Evolutionary conservation across 2,888 invertebrate genomes (phyloP).

Genomic region (Agrotis segetum): DNA sequence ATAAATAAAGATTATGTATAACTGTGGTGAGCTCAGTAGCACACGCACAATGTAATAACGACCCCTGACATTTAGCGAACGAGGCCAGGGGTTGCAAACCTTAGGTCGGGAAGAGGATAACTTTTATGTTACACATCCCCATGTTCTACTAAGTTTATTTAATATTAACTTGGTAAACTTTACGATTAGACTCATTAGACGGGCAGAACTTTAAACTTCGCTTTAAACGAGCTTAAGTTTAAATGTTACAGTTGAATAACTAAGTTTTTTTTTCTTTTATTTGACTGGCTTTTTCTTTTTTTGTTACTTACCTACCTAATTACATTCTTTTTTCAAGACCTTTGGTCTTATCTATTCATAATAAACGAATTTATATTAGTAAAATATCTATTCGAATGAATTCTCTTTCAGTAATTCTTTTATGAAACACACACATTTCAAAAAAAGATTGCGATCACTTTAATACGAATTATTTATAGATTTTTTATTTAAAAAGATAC

Average conservation of each 20-base stretch:
- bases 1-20: slow-evolving; percentile 48
- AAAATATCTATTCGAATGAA: no score
- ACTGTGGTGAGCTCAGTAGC: slow-evolving; percentile 29
- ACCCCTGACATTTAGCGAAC: slow-evolving; percentile 61
- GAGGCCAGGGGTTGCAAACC: slow-evolving; percentile 46
- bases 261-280: neutral
- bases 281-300: neutral
- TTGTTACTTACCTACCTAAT: no score
- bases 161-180: slow-evolving; percentile 44
- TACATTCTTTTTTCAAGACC: neutral
- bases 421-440: no score
- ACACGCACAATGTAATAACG: slow-evolving; percentile 26
- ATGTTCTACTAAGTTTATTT: slow-evolving; percentile 47
- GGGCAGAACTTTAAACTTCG: slow-evolving; percentile 11
- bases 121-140: slow-evolving; percentile 42
- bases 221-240: slow-evolving; percentile 9
- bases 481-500: no score
- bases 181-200: slow-evolving; percentile 37
- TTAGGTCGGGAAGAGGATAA: slow-evolving; percentile 49
- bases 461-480: no score
- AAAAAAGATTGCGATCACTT: no score
- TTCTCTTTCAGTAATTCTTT: no score
- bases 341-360: no score
- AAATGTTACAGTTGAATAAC: neutral
- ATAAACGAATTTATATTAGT: neutral